These are phyloP conservation scores for Chauna torquata DNA, from an alignment of 2,113 vertebrate genomes.

Conservation along the genomic window DNA sequence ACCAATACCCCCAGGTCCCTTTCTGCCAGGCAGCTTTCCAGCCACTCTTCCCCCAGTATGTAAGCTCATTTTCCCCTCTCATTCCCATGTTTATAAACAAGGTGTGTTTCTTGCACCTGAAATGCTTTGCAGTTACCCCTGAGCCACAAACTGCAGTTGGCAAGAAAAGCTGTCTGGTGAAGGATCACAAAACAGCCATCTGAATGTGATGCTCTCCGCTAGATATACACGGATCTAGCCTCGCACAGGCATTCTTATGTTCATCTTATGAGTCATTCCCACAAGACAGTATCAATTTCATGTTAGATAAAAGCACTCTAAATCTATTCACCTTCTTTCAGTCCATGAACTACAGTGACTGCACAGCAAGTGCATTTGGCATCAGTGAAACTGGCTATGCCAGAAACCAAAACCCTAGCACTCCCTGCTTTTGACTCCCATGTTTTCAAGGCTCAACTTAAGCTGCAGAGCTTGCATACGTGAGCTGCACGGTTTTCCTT, in stretches of 20 bases:
- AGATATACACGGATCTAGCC: background rate
- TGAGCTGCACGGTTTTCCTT: background rate
- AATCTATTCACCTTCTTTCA: slow-evolving; percentile 12
- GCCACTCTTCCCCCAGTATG: too few species aligned
- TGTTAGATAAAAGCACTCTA: slow-evolving; percentile 21
- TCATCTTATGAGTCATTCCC: slow-evolving; percentile 29
- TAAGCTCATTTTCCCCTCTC: background rate
- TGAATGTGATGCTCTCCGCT: background rate
- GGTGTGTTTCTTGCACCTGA: background rate
- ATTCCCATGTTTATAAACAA: background rate
- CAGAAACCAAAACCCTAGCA: background rate
- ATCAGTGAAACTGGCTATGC: background rate
- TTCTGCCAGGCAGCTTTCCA: too few species aligned
- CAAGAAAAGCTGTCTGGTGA: slow-evolving; percentile 11
- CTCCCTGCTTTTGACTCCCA: background rate
- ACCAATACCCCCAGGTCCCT: too few species aligned
- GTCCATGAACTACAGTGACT: slow-evolving; percentile 3
- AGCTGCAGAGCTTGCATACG: background rate
- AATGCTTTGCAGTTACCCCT: background rate
- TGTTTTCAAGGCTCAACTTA: background rate
- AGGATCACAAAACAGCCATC: background rate
- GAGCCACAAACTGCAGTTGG: background rate
- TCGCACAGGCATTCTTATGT: background rate
- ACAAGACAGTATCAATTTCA: slow-evolving; percentile 29
- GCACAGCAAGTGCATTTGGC: background rate